Evolutionary conservation across 2,113 vertebrate species (phyloP), one percentile per base, ranked within the genome.

Genomic region (Poeciliopsis turrubarensis): DNA sequence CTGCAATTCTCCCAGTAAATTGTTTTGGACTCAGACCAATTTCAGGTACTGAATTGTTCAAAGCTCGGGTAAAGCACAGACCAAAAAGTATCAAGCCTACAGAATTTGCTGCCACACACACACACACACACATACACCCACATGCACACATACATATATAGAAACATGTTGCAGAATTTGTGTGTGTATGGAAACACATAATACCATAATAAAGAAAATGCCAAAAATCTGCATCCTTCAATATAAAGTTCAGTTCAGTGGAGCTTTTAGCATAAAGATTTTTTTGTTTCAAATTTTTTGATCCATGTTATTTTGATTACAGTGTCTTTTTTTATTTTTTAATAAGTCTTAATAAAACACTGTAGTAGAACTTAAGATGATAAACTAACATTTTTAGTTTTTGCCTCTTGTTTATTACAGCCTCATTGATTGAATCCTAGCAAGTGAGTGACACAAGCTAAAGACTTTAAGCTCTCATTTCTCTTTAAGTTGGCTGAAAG

Each of bases 1-100:
- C 74, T 30, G 44, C 68, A 75, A 65, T 84, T 68, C 84, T 81
- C 82, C 75, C 63, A 62, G 22, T 79, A 86, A 84, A 84, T 86
- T 89, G 85, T 87, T 89, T 87, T 87, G 72, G 79, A 77, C 74
- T 72, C 73, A 29, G 87, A 82, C 73, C 80, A 87, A 82, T 85
- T 90, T 83, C 69, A 68, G 62, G 70, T 62, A 65, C 70, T 69
- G 79, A 72, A 89, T 84, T 82, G 74, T 79, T 83, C 39, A 22
- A 80, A 73, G 65, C 66, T 80, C 37, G 62, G 65, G 67, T 69
- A 77, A 87, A 77, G 37, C 37, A 68, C 5, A 44, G 71, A 71
- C 65, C 73, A 41, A 70, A 80, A 78, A 79, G 67, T 72, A 75
- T 80, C 54, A 85, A 78, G 79, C 86, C 60, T 64, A 78, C 70